Evolutionary conservation across 2,797 vertebrate genomes (phyloP).

Genomic region (Anableps anableps): DNA sequence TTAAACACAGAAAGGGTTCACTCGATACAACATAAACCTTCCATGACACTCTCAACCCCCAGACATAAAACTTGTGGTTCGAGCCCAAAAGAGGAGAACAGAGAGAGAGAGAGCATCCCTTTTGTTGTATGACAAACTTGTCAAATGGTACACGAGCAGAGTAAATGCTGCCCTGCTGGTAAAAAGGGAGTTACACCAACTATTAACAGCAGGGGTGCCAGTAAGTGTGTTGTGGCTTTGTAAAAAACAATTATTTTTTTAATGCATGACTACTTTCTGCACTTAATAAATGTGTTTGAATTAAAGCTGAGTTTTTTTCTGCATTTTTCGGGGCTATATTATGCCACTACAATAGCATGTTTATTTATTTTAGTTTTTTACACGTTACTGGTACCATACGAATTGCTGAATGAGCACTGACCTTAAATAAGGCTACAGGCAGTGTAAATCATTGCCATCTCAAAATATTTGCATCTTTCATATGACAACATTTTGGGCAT

Average conservation of each 20-base stretch:
- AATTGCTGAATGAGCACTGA: no score
- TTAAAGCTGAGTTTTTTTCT: neutral
- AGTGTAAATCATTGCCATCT: neutral
- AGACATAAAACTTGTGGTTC: neutral
- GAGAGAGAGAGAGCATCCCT: neutral
- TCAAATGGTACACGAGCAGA: neutral
- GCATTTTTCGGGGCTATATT: neutral
- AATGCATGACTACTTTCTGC: neutral
- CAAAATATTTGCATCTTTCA: neutral
- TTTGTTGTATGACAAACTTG: neutral
- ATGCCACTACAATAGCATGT: neutral
- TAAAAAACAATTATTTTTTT: neutral
- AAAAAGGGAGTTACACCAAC: neutral
- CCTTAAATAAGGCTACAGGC: neutral
- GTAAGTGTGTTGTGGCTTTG: neutral
- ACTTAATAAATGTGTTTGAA: neutral
- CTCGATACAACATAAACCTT: neutral
- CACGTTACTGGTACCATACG: neutral
- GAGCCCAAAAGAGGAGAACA: neutral
- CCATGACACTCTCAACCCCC: neutral
- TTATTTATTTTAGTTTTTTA: neutral
- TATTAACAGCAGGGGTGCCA: neutral
- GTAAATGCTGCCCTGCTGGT: neutral
- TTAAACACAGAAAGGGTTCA: neutral
- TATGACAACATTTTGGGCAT: neutral